Evolutionary conservation across 2,797 vertebrate genomes (phyloP).

Genomic region (Lemur catta): DNA sequence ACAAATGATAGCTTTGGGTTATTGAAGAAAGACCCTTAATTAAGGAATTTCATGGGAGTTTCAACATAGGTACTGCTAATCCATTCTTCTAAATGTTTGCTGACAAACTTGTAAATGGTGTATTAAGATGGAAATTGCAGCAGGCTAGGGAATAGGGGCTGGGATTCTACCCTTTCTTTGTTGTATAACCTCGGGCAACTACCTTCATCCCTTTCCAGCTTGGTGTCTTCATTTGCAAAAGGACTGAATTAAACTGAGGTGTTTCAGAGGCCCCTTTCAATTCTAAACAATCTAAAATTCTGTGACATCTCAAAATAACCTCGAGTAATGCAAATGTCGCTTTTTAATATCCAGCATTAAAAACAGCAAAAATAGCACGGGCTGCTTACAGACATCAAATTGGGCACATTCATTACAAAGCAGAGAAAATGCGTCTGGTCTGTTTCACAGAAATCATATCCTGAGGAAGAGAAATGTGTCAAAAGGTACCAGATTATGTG

Average conservation of each 20-base stretch:
- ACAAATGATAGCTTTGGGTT: not conserved
- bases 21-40: not conserved
- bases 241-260: not conserved
- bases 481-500: conserved; percentile 56
- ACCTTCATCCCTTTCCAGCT: not conserved
- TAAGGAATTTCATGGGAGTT: not conserved
- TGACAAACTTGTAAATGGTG: not conserved
- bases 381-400: not conserved
- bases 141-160: not conserved
- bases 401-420: conserved; percentile 16
- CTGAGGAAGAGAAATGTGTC: conserved; percentile 58
- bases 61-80: not conserved
- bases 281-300: conserved; percentile 10
- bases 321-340: not conserved
- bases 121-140: not conserved
- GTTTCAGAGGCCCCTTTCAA: not conserved
- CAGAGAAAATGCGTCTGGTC: conserved; percentile 15
- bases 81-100: not conserved
- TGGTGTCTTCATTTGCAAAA: not conserved
- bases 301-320: conserved; percentile 15
- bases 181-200: not conserved
- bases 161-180: not conserved
- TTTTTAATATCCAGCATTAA: not conserved
- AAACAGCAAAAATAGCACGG: conserved; percentile 23
- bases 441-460: not conserved